These are phyloP conservation scores for Allobates femoralis DNA, from an alignment of 2,797 vertebrate species.

Conservation along the genomic window DNA sequence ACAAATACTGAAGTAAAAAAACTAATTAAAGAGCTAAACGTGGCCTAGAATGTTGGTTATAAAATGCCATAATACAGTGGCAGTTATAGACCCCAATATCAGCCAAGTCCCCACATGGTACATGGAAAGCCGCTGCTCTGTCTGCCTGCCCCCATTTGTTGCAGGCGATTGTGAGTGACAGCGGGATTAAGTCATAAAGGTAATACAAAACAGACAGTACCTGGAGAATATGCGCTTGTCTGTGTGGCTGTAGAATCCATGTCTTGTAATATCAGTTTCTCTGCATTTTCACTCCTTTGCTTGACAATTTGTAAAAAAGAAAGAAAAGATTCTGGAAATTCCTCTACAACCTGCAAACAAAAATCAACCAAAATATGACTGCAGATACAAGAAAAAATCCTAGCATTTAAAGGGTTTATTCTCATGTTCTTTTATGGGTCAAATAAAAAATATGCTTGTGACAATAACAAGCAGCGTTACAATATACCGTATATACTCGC, in stretches of 20 bases:
- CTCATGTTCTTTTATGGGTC: too few species aligned
- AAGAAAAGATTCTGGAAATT: slow-evolving; percentile 81
- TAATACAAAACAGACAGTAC: neutral
- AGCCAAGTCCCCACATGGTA: neutral
- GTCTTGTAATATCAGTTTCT: slow-evolving; percentile 81
- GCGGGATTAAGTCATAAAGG: neutral
- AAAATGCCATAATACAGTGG: neutral
- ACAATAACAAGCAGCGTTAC: too few species aligned
- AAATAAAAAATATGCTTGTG: neutral
- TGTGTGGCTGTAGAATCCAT: slow-evolving; percentile 70
- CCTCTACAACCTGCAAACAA: slow-evolving; percentile 73
- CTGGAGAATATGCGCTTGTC: slow-evolving; percentile 63
- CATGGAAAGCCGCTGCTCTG: neutral
- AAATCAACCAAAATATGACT: neutral
- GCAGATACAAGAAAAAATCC: neutral
- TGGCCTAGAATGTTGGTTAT: neutral
- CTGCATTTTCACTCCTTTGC: slow-evolving; percentile 76
- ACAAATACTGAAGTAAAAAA: too few species aligned
- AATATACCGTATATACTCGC: too few species aligned
- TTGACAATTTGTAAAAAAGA: slow-evolving; percentile 81
- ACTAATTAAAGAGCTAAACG: too few species aligned
- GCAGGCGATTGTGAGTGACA: neutral
- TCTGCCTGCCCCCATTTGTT: neutral
- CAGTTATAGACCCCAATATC: neutral
- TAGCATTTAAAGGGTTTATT: too few species aligned